phyloP scores from a whole-genome alignment of 2,797 vertebrate genomes.

The Falco berigora region DNA sequence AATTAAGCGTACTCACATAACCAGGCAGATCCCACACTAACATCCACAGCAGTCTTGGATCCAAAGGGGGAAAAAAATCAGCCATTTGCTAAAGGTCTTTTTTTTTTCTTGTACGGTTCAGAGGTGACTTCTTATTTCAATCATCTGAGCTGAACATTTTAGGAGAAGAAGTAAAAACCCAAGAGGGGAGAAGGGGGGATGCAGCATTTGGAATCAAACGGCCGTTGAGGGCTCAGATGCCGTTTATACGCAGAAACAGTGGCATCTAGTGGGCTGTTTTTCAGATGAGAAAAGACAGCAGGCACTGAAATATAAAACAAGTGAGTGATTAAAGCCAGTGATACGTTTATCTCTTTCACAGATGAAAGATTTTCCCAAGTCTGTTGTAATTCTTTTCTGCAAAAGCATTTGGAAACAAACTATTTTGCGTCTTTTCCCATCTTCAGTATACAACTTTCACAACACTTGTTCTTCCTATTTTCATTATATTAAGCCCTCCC shows the following conservation, averaged over 20 bases:
- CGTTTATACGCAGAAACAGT: slow-evolving; percentile 63
- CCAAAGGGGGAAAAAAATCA: neutral
- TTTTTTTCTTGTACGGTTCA: neutral
- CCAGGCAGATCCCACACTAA: neutral
- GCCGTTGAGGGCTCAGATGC: neutral
- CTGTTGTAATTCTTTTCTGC: neutral
- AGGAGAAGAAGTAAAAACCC: neutral
- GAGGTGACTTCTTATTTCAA: neutral
- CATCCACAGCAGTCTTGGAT: neutral
- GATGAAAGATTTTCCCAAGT: neutral
- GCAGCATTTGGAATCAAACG: neutral
- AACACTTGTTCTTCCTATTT: neutral
- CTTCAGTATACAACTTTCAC: neutral
- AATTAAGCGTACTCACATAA: neutral
- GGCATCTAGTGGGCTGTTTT: slow-evolving; percentile 71
- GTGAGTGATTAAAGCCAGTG: neutral
- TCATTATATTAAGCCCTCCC: neutral
- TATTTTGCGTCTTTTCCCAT: neutral
- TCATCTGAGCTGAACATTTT: neutral
- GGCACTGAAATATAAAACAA: neutral
- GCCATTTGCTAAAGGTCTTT: neutral
- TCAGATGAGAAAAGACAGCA: neutral
- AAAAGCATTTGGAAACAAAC: neutral
- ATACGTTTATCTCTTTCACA: neutral
- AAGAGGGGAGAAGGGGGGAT: neutral